Evolutionary conservation across 2,113 vertebrate genomes (phyloP).

Genomic region (Columba livia): DNA sequence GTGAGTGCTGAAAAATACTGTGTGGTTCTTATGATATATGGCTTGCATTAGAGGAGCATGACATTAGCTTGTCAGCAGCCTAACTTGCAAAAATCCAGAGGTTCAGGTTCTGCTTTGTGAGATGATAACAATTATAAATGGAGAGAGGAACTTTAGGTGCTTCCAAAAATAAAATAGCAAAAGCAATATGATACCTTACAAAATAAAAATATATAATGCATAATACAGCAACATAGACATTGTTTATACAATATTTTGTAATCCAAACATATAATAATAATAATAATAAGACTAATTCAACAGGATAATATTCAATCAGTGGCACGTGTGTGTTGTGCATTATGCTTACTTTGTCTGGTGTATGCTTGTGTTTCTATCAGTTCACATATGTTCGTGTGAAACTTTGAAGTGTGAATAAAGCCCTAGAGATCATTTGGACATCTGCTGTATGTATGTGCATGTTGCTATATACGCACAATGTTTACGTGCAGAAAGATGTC

Average conservation of each 20-base stretch:
- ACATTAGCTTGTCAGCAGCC: neutral
- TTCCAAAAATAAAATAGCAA: neutral
- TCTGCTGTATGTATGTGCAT: neutral
- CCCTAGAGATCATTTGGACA: neutral
- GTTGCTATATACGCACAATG: neutral
- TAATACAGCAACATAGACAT: neutral
- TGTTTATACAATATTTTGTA: neutral
- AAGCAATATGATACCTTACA: no score
- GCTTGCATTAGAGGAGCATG: neutral
- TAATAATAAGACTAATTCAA: neutral
- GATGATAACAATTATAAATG: neutral
- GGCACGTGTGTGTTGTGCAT: neutral
- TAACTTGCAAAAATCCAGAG: neutral
- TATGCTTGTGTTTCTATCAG: neutral
- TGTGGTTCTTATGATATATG: neutral
- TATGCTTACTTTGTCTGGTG: neutral
- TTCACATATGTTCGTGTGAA: neutral
- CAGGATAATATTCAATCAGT: neutral
- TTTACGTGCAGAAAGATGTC: neutral
- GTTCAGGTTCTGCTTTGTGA: neutral
- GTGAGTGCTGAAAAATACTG: neutral
- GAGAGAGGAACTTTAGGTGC: neutral
- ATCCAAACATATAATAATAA: neutral
- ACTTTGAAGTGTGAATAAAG: neutral
- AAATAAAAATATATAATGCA: neutral